phyloP scores from a whole-genome alignment of 2,797 vertebrate species.

The Poeciliopsis turneri region DNA sequence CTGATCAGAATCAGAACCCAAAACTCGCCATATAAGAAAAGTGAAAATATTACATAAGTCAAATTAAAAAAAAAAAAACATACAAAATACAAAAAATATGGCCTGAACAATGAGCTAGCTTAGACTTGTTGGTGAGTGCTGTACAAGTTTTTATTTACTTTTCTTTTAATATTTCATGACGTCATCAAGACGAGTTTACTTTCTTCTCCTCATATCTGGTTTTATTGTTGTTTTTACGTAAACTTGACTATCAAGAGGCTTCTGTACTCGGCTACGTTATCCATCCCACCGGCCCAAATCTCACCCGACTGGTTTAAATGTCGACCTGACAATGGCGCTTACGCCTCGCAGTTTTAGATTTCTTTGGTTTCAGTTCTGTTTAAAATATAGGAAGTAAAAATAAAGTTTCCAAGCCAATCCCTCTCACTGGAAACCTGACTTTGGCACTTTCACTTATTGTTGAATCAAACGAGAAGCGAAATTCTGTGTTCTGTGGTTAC shows the following conservation, averaged over 20 bases:
- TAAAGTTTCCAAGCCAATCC: neutral
- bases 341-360: slow-evolving; percentile 48
- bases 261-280: neutral
- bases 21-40: neutral
- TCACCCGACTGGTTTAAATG: slow-evolving; percentile 76
- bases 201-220: slow-evolving; percentile 29
- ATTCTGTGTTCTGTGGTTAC: neutral
- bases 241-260: neutral
- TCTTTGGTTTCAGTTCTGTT: slow-evolving; percentile 58
- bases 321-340: slow-evolving; percentile 23
- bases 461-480: neutral
- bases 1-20: neutral
- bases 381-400: slow-evolving; percentile 45
- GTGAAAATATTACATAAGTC: neutral
- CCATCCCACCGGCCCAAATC: slow-evolving; percentile 30
- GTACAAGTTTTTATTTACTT: neutral
- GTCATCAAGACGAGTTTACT: neutral
- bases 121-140: neutral
- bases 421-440: neutral
- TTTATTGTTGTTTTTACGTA: neutral
- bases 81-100: neutral
- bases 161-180: neutral
- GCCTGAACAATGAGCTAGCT: neutral
- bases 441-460: neutral
- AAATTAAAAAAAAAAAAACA: neutral